Conservation (phyloP, 1,140 invertebrate genomes). For the Brachionus rubens region DNA sequence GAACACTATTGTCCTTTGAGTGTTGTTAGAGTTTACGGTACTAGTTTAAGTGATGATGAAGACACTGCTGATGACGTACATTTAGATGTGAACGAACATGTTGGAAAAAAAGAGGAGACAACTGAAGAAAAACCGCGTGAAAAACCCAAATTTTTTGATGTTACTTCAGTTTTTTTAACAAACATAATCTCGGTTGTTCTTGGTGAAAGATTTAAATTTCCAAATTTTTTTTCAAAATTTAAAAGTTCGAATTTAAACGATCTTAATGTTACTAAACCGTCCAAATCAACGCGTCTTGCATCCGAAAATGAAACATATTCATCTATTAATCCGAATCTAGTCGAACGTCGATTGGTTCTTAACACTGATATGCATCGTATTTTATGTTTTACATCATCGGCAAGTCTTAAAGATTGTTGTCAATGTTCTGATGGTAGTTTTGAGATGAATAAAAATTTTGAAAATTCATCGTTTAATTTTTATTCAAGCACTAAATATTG, state of each 20-base stretch:
- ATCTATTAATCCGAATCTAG: neutral
- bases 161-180: neutral
- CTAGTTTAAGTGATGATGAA: slow-evolving; percentile 31
- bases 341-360: neutral
- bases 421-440: neutral
- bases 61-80: neutral
- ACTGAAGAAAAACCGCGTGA: neutral
- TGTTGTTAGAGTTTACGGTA: slow-evolving; percentile 32
- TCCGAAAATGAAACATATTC: neutral
- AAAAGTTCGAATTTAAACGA: neutral
- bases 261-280: slow-evolving; percentile 1
- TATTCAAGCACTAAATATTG: slow-evolving; percentile 27
- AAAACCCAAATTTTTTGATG: slow-evolving; percentile 3
- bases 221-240: neutral
- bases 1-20: slow-evolving; percentile 95
- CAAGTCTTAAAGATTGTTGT: neutral
- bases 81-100: neutral
- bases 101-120: neutral
- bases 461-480: slow-evolving; percentile 19
- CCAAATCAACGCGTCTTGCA: neutral
- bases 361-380: slow-evolving; percentile 2
- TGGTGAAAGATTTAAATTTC: neutral
- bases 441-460: neutral
- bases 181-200: slow-evolving; percentile 20
- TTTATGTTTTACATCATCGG: slow-evolving; percentile 4